Percentiles rank a stretch among this genome's conserved stretches.
Evolutionary conservation across 2,888 invertebrate genomes (phyloP).

Genomic region (Cryptops parisi): DNA sequence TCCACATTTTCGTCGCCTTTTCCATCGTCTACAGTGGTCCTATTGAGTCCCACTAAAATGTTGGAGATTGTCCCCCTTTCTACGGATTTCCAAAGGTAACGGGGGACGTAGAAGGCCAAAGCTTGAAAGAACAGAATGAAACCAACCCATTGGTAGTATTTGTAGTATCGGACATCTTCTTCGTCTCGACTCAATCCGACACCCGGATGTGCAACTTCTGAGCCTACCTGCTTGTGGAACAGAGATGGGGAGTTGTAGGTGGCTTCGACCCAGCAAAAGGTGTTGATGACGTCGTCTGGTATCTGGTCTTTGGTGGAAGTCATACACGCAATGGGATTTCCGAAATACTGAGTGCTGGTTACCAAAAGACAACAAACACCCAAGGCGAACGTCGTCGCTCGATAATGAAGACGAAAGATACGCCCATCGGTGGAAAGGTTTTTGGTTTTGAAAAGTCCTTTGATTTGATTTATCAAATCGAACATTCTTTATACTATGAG

Average conservation of each 20-base stretch:
- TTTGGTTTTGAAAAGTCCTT: too few species aligned
- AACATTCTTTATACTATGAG: too few species aligned
- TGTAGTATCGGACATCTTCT: slow-evolving; percentile 33
- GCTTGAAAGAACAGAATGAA: slow-evolving; percentile 30
- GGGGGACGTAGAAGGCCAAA: slow-evolving; percentile 27
- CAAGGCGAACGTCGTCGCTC: slow-evolving; percentile 15
- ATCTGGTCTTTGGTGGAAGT: slow-evolving; percentile 33
- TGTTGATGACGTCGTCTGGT: slow-evolving; percentile 79
- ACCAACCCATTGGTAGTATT: slow-evolving; percentile 32
- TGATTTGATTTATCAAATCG: too few species aligned
- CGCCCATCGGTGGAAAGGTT: slow-evolving; percentile 14
- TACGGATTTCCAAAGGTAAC: slow-evolving; percentile 27
- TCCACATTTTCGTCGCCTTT: slow-evolving; percentile 28
- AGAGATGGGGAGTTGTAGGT: slow-evolving; percentile 67
- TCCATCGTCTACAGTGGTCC: slow-evolving; percentile 8
- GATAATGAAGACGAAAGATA: slow-evolving; percentile 14
- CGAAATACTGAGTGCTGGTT: slow-evolving; percentile 23
- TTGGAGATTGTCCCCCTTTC: slow-evolving; percentile 23
- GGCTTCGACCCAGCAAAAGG: slow-evolving; percentile 80
- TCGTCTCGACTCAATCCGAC: slow-evolving; percentile 35
- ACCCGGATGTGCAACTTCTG: slow-evolving; percentile 37
- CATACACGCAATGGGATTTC: slow-evolving; percentile 23
- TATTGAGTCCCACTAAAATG: slow-evolving; percentile 5
- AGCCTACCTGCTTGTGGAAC: slow-evolving; percentile 20
- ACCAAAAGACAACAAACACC: slow-evolving; percentile 21